Base-by-base conservation (phyloP, 1,140 invertebrate species). In the Andrena cerasifolii region DNA sequence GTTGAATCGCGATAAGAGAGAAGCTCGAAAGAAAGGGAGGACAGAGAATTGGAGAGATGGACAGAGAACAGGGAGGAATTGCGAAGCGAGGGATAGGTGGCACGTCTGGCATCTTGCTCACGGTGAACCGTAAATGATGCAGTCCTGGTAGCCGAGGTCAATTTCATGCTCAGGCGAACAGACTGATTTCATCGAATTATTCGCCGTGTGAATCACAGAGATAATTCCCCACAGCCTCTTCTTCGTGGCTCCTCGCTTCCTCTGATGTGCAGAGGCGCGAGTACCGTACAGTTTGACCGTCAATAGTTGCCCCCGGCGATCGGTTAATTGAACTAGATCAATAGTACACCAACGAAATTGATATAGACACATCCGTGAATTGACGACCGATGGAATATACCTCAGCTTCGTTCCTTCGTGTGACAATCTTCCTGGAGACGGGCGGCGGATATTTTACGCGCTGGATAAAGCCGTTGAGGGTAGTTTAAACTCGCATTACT, bases 151-250 rank as follows among this genome's bases (percentile, higher is more conserved):
- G 43, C 62, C 59, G 36, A 49, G 53, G 54, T 65, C 65, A 84
- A 84, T 84, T 84, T 84, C 80, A 79, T 59, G 76, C 80, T 53
- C 70, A 56, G 31, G 58, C 71, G 71, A 68, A 83, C 82, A 79
- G 79, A 73, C 76, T 67, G 82, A 84, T 84, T 83, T 83, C 82
- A 84, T 84, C 73, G 82, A 84, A 79, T 84, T 83, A 79, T 84
- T 84, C 81, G 70, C 45, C 73, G 76, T 81, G 80, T 74, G 81
- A 84, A 79, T 79, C 76, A 59, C 51, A 61, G 47, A 66, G 82
- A 83, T 83, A 83, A 79, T 83, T 77, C 78, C 31, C 65, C 28
- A 51, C 68, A 83, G 66, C 54, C 73, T 81, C 80, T 68, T 71
- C 73, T 82, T 67, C 73, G 73, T 73, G 54, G 51, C 28, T 65